A percentile compares a stretch with the other conserved stretches of the same genome.
Conservation (phyloP, 92 coral and sea anemone genomes). For the Meandrina meandrites region DNA sequence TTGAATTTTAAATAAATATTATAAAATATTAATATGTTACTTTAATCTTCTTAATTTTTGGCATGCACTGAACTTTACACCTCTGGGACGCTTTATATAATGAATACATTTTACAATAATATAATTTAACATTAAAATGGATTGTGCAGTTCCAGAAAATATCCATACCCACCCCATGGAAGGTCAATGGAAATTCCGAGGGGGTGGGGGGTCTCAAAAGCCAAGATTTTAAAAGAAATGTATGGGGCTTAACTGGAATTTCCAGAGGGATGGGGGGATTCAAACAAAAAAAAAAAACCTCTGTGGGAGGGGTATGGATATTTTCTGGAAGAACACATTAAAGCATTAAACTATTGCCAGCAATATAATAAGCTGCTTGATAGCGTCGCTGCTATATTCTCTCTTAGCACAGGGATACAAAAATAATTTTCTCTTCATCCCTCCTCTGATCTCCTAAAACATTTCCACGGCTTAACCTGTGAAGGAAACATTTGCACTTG, state of each 20-base stretch:
- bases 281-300: too few species aligned
- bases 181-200: too few species aligned
- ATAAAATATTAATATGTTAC: conserved; percentile 68
- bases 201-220: too few species aligned
- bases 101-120: conserved; percentile 39
- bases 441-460: conserved; percentile 16
- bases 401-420: conserved; percentile 41
- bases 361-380: conserved; percentile 28
- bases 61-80: conserved; percentile 49
- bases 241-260: too few species aligned
- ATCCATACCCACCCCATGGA: too few species aligned
- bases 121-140: conserved; percentile 35
- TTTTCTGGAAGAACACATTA: too few species aligned
- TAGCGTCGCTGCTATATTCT: conserved; percentile 9
- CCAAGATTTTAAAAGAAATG: too few species aligned
- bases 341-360: conserved; percentile 48
- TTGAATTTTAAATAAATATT: conserved; percentile 64
- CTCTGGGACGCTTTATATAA: conserved; percentile 35
- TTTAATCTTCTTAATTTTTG: conserved; percentile 51
- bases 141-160: too few species aligned
- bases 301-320: too few species aligned
- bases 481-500: conserved; percentile 6
- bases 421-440: conserved; percentile 39
- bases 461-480: conserved; percentile 19
- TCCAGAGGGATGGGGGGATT: too few species aligned